These are phyloP conservation scores for Torymus auratus DNA, from an alignment of 2,888 invertebrate genomes.

Conservation along the genomic window DNA sequence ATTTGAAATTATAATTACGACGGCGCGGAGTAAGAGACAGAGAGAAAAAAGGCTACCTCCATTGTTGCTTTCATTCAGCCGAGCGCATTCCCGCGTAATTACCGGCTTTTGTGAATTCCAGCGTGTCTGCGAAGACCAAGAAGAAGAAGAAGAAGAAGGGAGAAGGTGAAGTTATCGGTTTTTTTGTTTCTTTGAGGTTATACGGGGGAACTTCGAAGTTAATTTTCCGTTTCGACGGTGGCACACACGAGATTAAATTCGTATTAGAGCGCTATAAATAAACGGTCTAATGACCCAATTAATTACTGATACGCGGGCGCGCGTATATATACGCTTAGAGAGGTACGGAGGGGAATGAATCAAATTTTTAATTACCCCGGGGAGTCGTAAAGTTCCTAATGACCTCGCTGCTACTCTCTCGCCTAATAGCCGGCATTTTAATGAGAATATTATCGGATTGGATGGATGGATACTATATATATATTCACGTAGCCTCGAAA, in stretches of 20 bases:
- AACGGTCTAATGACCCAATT: conserved; percentile 14
- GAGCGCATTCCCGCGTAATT: conserved; percentile 39
- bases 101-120: conserved; percentile 25
- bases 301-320: background rate
- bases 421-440: background rate
- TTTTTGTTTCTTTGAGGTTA: background rate
- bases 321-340: no score
- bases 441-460: conserved; percentile 3
- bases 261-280: background rate
- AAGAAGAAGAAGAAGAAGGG: background rate
- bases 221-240: conserved; percentile 14
- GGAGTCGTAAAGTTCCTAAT: conserved; percentile 24
- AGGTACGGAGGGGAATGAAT: background rate
- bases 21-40: background rate
- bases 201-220: background rate
- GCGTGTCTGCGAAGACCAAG: background rate
- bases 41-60: background rate
- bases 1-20: conserved; percentile 44
- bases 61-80: conserved; percentile 47
- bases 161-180: no score
- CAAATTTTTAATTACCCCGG: conserved; percentile 21
- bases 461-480: no score
- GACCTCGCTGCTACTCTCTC: background rate
- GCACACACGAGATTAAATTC: conserved; percentile 5
- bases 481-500: no score